Percentiles rank a stretch among this genome's conserved stretches.
phyloP scores from a whole-genome alignment of 1,140 invertebrate genomes.

The Plutomurus gul region DNA sequence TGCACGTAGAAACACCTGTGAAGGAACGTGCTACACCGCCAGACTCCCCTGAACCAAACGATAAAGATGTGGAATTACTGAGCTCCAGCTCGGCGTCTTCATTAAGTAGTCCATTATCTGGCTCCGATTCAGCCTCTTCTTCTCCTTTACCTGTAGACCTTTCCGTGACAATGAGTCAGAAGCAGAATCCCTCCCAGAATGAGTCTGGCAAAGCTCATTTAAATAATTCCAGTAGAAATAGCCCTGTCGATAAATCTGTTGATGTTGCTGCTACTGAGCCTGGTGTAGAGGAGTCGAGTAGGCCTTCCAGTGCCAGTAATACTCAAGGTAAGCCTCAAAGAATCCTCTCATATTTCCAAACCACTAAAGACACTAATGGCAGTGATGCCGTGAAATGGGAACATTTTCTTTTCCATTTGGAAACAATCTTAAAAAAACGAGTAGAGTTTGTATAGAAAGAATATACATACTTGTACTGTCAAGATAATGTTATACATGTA shows the following conservation, averaged over 20 bases:
- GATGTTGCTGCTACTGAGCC: not conserved
- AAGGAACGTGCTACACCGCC: not conserved
- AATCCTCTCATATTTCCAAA: constrained; percentile 36
- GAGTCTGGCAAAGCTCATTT: not conserved
- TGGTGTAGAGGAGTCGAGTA: constrained; percentile 31
- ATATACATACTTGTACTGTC: not conserved
- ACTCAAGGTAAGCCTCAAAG: constrained; percentile 51
- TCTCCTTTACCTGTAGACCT: constrained; percentile 36
- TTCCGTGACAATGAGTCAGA: not conserved
- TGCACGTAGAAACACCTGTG: not conserved
- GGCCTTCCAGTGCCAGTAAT: constrained; percentile 38
- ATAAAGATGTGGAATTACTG: not conserved
- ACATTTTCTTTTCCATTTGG: constrained; percentile 58
- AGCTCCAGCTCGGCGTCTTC: constrained; percentile 33
- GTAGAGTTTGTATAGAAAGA: constrained; percentile 52
- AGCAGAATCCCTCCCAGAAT: not conserved
- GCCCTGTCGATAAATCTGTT: constrained; percentile 26
- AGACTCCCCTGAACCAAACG: not conserved
- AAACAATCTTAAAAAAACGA: constrained; percentile 60
- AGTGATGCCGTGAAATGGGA: constrained; percentile 45
- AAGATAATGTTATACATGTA: too few species aligned
- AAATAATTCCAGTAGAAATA: constrained; percentile 17
- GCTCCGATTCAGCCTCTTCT: constrained; percentile 7
- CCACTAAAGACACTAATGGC: not conserved
- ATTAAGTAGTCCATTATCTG: constrained; percentile 31